Base-by-base conservation (phyloP, 2,113 vertebrate genomes). In the Mola mola region DNA sequence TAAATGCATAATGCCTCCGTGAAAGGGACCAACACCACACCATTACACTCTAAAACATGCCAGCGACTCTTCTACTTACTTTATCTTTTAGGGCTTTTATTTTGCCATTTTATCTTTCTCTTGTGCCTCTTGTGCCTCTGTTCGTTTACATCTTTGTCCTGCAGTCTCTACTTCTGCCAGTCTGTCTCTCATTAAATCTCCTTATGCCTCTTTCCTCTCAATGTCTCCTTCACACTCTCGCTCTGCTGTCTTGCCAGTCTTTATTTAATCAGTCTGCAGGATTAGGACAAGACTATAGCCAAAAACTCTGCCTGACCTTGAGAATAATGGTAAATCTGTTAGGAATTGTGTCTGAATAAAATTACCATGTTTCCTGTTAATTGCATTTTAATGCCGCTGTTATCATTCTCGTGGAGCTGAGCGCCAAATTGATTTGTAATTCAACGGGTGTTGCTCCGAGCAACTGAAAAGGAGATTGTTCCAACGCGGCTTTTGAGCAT, bases 1-100 rank as follows among this genome's bases (percentile, higher is more conserved):
- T 84, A 82, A 81, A 87, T 75, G 72, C 44, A 29, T 34, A 82
- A 72, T 80, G 82, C 56, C 59, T 65, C 68, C 55, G 68, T 80
- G 48, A 79, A 81, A 73, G 77, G 79, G 84, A 85, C 82, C 78
- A 82, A 79, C 83, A 56, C 62, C 65, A 74, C 69, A 83, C 87
- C 79, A 85, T 85, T 80, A 87, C 62, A 67, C 77, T 64, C 75
- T 29, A 12, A 34, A 85, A 65, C 55, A 62, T 41, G 33, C 38
- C 15, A 7, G 26, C 0, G 12, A 46, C 50, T 73, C 59, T 16
- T 24, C 24, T 51, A n/a, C 53, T 67, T n/a, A 6, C 41, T 21
- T 33, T 29, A 13, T 25, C 44, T 66, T 60, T 56, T 42, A 2
- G 13, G 17, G 6, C 15, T 19, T 41, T 41, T 16, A 6, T n/a